Conservation (phyloP, 2,113 vertebrate genomes). For the Bolborhynchus lineola region DNA sequence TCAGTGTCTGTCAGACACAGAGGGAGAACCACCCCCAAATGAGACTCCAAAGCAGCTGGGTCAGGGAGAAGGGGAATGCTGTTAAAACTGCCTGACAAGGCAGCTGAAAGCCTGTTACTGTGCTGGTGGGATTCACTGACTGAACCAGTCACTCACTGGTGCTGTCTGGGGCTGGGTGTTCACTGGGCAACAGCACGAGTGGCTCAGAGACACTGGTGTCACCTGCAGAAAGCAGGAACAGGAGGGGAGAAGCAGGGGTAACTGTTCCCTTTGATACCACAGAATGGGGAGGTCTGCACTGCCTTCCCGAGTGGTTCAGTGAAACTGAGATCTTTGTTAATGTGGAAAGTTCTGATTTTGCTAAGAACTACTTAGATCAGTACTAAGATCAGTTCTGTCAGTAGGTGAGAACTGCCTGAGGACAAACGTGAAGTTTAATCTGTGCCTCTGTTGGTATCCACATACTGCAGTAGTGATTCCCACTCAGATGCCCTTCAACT, state of each 20-base stretch:
- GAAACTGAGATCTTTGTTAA: not conserved
- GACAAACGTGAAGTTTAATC: not conserved
- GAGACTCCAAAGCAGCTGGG: not conserved
- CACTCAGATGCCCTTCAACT: not conserved
- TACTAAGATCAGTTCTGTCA: not conserved
- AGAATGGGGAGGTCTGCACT: not conserved
- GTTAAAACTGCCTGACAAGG: not conserved
- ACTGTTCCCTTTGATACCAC: not conserved
- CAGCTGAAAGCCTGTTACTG: not conserved
- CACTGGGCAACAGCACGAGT: not conserved
- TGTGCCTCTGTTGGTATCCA: not conserved
- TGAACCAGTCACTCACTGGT: not conserved
- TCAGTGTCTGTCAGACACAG: not conserved
- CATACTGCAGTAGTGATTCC: not conserved
- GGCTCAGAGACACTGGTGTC: not conserved
- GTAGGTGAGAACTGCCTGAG: not conserved
- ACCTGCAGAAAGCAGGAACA: fast-evolving
- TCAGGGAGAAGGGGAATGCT: not conserved
- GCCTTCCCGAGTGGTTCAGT: not conserved
- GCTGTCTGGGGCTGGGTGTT: not conserved
- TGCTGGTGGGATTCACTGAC: not conserved
- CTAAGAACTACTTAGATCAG: not conserved
- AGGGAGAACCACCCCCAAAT: not conserved
- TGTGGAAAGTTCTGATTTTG: not conserved
- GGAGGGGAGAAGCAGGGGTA: too few relatives aligned